A percentile compares a stretch with the other conserved stretches of the same genome.
These are phyloP conservation scores for Sebastes wilsoni DNA, from an alignment of 2,797 vertebrate species.

Conservation along the genomic window DNA sequence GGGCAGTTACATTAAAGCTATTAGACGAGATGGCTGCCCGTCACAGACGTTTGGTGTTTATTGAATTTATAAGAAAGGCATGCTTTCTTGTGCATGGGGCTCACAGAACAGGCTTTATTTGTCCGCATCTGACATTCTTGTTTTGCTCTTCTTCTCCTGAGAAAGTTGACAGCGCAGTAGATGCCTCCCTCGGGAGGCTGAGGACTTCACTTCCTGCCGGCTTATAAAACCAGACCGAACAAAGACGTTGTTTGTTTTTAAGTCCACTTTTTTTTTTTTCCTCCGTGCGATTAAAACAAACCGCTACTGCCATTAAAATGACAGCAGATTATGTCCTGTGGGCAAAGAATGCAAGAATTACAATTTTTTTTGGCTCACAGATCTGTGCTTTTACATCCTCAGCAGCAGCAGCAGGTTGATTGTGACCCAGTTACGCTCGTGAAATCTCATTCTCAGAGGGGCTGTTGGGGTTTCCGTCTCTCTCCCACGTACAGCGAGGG, in stretches of 20 bases:
- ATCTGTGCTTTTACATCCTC: conserved; percentile 20
- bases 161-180: conserved; percentile 47
- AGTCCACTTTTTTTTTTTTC: neutral
- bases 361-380: neutral
- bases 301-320: conserved; percentile 13
- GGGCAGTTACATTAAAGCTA: conserved; percentile 33
- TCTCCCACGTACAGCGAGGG: conserved; percentile 21
- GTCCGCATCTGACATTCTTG: conserved; percentile 47
- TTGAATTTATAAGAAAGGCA: conserved; percentile 63
- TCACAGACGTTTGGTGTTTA: conserved; percentile 47
- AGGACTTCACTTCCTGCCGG: conserved; percentile 47
- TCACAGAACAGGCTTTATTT: conserved; percentile 61
- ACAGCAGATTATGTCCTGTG: conserved; percentile 24
- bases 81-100: conserved; percentile 59
- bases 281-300: conserved; percentile 16
- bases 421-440: conserved; percentile 47
- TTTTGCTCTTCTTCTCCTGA: conserved; percentile 21
- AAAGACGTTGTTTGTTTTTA: conserved; percentile 49
- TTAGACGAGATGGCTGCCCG: conserved; percentile 40
- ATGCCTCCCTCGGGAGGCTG: conserved; percentile 39
- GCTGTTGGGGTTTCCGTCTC: conserved; percentile 36
- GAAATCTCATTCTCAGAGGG: conserved; percentile 23
- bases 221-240: conserved; percentile 49
- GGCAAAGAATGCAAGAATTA: conserved; percentile 14
- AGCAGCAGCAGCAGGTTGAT: conserved; percentile 22